Percentiles rank a stretch among this genome's conserved stretches.
Evolutionary conservation across 2,113 vertebrate genomes (phyloP).

Genomic region (Lagenorhynchus albirostris): DNA sequence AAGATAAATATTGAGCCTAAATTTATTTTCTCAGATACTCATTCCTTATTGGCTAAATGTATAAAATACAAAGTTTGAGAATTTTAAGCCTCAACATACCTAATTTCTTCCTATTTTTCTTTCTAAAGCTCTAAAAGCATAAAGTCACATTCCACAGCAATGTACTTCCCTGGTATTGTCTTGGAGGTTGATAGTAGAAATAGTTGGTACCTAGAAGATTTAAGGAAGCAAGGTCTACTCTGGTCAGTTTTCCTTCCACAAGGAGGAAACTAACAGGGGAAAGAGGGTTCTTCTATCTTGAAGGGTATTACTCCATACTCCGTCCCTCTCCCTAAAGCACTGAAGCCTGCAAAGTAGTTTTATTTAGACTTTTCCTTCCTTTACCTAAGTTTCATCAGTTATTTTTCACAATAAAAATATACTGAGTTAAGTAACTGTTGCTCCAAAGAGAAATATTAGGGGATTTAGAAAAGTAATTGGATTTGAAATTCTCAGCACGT

Average conservation of each 20-base stretch:
- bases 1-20: conserved; percentile 60
- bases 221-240: not conserved
- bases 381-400: conserved; percentile 37
- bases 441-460: conserved; percentile 35
- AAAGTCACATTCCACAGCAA: not conserved
- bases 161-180: conserved; percentile 21
- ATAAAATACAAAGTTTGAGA: conserved; percentile 63
- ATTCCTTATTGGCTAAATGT: conserved; percentile 58
- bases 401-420: conserved; percentile 44
- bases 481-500: conserved; percentile 25
- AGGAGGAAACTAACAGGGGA: not conserved
- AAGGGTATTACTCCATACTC: not conserved
- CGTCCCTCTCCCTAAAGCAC: not conserved
- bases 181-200: not conserved
- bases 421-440: not conserved
- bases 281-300: not conserved
- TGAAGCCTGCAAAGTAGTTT: not conserved
- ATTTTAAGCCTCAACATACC: conserved; percentile 25
- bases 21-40: conserved; percentile 63
- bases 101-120: conserved; percentile 32
- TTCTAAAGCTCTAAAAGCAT: conserved; percentile 41
- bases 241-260: not conserved
- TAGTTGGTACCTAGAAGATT: not conserved
- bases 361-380: not conserved
- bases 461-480: not conserved